Evolutionary conservation across 2,797 vertebrate species (phyloP).

Genomic region (Acrossocheilus fasciatus): DNA sequence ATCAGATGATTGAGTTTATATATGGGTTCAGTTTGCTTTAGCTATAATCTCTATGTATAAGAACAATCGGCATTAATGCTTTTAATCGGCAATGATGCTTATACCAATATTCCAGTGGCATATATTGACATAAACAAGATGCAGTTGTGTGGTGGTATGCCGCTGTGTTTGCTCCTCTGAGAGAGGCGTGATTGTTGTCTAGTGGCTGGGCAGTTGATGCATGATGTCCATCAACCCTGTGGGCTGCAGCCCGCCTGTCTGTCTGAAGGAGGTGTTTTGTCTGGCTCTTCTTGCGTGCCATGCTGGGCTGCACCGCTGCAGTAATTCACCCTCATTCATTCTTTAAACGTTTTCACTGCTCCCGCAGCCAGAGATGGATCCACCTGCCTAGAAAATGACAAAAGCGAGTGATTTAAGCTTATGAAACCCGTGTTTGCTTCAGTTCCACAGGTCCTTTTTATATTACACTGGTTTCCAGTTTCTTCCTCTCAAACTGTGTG

Average conservation of each 20-base stretch:
- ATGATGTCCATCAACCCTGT: constrained; percentile 29
- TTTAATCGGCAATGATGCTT: background rate
- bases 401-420: constrained; percentile 42
- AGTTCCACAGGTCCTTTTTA: background rate
- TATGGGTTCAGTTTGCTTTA: background rate
- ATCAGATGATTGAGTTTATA: background rate
- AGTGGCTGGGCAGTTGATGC: constrained; percentile 22
- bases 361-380: constrained; percentile 11
- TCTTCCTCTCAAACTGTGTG: background rate
- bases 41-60: constrained; percentile 6
- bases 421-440: constrained; percentile 11
- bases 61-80: background rate
- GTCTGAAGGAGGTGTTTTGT: constrained; percentile 10
- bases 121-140: background rate
- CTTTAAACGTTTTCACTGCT: constrained; percentile 22
- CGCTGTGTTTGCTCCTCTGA: background rate
- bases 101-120: background rate
- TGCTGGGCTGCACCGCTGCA: constrained; percentile 9
- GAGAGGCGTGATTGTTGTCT: background rate
- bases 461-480: background rate
- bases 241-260: background rate
- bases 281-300: constrained; percentile 23
- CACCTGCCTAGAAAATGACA: constrained; percentile 33
- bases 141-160: background rate
- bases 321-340: constrained; percentile 47